Conservation (phyloP, 2,888 invertebrate genomes). For the Volucella zonaria region DNA sequence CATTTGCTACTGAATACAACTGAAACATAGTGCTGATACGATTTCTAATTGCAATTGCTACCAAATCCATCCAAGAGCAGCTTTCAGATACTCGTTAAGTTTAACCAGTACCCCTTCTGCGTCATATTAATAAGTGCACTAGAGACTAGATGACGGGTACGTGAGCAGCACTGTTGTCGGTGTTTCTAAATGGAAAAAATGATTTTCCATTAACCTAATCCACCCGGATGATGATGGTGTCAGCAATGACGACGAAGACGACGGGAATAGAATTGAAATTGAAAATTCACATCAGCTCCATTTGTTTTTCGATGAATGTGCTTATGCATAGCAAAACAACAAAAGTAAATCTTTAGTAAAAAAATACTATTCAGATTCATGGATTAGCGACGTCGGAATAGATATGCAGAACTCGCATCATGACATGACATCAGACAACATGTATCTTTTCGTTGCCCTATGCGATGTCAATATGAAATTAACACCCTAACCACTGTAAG, state of each 20-base stretch:
- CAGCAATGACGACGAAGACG: slow-evolving; percentile 7
- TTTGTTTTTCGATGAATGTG: slow-evolving; percentile 6
- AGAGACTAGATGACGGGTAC: not conserved
- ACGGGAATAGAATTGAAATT: slow-evolving; percentile 34
- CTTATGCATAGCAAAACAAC: slow-evolving; percentile 5
- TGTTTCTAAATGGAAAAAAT: slow-evolving; percentile 33
- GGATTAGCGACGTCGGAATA: too few relatives aligned
- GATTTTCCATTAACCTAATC: slow-evolving; percentile 60
- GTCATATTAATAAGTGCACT: slow-evolving; percentile 30
- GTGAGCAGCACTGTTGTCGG: slow-evolving; percentile 6
- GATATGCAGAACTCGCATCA: too few relatives aligned
- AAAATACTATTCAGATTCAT: too few relatives aligned
- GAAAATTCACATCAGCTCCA: slow-evolving; percentile 35
- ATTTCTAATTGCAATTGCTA: slow-evolving; percentile 40
- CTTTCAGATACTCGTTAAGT: too few relatives aligned
- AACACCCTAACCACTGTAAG: too few relatives aligned
- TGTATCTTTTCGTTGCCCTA: too few relatives aligned
- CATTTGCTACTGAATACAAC: too few relatives aligned
- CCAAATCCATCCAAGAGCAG: not conserved
- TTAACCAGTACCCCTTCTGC: not conserved
- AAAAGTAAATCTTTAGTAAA: too few relatives aligned
- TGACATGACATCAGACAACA: too few relatives aligned
- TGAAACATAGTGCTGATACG: slow-evolving; percentile 12
- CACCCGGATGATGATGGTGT: slow-evolving; percentile 44
- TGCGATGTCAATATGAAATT: too few relatives aligned